Percentiles rank a stretch among this genome's conserved stretches.
phyloP scores from a whole-genome alignment of 2,888 invertebrate genomes.

The Epirrhoe alternata region DNA sequence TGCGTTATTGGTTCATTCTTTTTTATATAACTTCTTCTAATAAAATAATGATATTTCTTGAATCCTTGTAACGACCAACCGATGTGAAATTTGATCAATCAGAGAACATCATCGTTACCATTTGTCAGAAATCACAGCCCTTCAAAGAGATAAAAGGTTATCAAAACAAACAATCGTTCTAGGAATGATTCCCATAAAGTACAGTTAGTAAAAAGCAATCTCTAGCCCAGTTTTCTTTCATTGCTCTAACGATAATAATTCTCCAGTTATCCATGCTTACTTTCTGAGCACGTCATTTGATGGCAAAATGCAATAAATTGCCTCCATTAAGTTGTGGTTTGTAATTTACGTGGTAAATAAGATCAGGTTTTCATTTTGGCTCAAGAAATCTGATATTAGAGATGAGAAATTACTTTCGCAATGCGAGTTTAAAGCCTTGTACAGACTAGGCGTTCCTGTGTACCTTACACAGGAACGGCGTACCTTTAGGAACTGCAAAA shows the following conservation, averaged over 20 bases:
- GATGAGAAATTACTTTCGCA: constrained; percentile 16
- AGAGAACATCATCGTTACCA: not conserved
- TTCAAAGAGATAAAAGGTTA: not conserved
- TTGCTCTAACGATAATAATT: constrained; percentile 34
- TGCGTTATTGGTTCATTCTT: not conserved
- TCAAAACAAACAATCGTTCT: not conserved
- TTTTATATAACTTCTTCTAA: not conserved
- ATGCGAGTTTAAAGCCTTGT: not conserved
- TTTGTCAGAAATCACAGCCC: not conserved
- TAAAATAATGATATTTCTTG: not conserved
- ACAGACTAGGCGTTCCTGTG: no score
- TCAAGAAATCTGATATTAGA: constrained; percentile 9
- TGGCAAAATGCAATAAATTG: constrained; percentile 37
- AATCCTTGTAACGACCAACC: not conserved
- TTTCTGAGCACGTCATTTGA: constrained; percentile 42
- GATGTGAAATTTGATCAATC: not conserved
- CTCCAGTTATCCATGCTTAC: constrained; percentile 40
- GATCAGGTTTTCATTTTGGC: constrained; percentile 20
- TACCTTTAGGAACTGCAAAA: no score
- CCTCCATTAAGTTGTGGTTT: constrained; percentile 33
- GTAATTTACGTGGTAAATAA: constrained; percentile 34
- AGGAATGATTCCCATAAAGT: constrained; percentile 3
- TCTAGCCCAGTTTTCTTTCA: constrained; percentile 37
- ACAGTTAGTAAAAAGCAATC: constrained; percentile 29
- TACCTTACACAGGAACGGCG: no score